These are phyloP conservation scores for Centruroides sculpturatus DNA, from an alignment of 1,140 invertebrate genomes.

Conservation along the genomic window DNA sequence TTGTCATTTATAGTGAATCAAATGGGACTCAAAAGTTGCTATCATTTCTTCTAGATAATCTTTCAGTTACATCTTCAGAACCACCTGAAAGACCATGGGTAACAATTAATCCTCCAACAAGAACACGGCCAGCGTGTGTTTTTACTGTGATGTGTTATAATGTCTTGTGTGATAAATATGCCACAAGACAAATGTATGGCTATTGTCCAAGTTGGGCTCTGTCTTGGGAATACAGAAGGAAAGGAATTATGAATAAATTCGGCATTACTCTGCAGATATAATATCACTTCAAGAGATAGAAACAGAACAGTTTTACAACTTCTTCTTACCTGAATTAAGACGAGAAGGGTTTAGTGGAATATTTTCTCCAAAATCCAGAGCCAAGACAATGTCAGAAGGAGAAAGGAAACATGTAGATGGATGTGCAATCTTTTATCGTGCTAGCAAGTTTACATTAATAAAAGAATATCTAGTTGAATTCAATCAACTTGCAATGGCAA, in stretches of 20 bases:
- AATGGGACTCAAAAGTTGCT: too few species aligned
- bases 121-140: slow-evolving; percentile 16
- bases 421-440: too few species aligned
- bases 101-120: too few species aligned
- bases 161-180: slow-evolving; percentile 97
- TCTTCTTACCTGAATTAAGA: slow-evolving; percentile 88
- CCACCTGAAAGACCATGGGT: too few species aligned
- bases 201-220: slow-evolving; percentile 62
- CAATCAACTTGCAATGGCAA: slow-evolving; percentile 95
- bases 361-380: too few species aligned
- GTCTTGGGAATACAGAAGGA: slow-evolving; percentile 95
- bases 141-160: slow-evolving; percentile 99
- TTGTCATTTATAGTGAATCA: too few species aligned
- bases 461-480: slow-evolving; percentile 94
- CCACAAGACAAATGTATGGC: slow-evolving; percentile 55
- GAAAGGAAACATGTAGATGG: too few species aligned
- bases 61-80: too few species aligned
- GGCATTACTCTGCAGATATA: slow-evolving; percentile 92
- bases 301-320: slow-evolving; percentile 96
- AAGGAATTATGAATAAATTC: slow-evolving; percentile 92
- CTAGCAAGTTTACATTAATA: slow-evolving; percentile 80
- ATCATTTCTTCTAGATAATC: too few species aligned
- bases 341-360: too few species aligned
- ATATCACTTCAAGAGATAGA: slow-evolving; percentile 92
- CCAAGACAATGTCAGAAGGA: too few species aligned